Evolutionary conservation across 2,113 vertebrate genomes (phyloP).

Genomic region (Tor tambroides): DNA sequence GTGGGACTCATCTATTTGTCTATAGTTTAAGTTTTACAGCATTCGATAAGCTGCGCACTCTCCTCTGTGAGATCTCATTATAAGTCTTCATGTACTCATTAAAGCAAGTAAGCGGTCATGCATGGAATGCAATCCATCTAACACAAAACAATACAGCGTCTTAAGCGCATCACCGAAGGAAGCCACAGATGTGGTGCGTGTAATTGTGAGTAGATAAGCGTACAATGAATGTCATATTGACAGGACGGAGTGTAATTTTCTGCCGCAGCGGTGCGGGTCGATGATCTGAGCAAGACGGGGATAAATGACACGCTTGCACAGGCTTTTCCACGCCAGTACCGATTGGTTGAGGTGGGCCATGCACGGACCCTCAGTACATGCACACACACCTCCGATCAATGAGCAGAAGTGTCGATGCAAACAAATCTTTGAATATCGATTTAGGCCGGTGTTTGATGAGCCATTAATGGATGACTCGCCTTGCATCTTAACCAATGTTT

Average conservation of each 20-base stretch:
- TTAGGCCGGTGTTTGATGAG: slow-evolving; percentile 16
- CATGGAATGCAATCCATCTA: slow-evolving; percentile 62
- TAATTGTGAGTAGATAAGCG: slow-evolving; percentile 63
- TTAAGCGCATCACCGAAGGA: slow-evolving; percentile 57
- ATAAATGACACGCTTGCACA: slow-evolving; percentile 5
- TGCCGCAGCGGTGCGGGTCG: slow-evolving; percentile 30
- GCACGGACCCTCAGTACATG: background rate
- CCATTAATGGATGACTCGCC: slow-evolving; percentile 40
- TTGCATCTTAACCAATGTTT: background rate
- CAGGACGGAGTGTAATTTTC: slow-evolving; percentile 40
- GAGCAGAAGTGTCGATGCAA: slow-evolving; percentile 38
- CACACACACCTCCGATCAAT: slow-evolving; percentile 20
- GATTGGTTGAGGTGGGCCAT: background rate
- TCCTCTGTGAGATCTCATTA: slow-evolving; percentile 46
- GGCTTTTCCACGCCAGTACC: background rate
- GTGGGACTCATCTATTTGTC: slow-evolving; percentile 19
- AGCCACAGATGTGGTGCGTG: slow-evolving; percentile 52
- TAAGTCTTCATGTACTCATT: slow-evolving; percentile 44
- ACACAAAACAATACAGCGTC: slow-evolving; percentile 57
- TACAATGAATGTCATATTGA: slow-evolving; percentile 61
- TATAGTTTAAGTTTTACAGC: slow-evolving; percentile 24
- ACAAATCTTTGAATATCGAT: slow-evolving; percentile 57
- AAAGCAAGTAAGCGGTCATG: slow-evolving; percentile 29
- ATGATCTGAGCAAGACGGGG: background rate
- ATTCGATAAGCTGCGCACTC: slow-evolving; percentile 27